Percentiles rank a stretch among this genome's conserved stretches.
These are phyloP conservation scores for Drosophila dunni DNA, from an alignment of 1,140 invertebrate genomes.

Conservation along the genomic window DNA sequence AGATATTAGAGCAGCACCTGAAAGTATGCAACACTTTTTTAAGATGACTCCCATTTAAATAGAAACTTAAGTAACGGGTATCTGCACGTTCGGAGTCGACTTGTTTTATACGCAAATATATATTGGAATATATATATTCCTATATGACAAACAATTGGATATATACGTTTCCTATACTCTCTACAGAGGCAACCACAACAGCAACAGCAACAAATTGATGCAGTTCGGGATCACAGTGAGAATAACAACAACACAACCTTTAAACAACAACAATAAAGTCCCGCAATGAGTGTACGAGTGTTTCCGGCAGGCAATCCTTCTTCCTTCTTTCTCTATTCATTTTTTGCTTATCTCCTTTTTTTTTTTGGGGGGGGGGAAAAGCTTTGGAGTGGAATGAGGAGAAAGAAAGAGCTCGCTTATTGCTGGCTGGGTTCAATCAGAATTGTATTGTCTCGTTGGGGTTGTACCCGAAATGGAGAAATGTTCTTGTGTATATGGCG, in stretches of 20 bases:
- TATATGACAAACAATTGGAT: conserved; percentile 48
- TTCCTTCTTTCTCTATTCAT: conserved; percentile 52
- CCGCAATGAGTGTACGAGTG: conserved; percentile 39
- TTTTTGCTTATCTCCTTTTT: conserved; percentile 6
- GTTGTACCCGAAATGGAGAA: conserved; percentile 5
- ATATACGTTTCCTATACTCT: conserved; percentile 19
- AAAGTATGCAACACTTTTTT: no score
- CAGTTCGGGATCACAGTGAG: conserved; percentile 37
- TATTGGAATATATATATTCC: conserved; percentile 11
- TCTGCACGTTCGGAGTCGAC: no score
- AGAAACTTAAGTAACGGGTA: neutral
- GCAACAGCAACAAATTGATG: conserved; percentile 58
- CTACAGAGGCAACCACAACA: conserved; percentile 19
- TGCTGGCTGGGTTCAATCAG: conserved; percentile 49
- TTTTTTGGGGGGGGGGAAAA: neutral
- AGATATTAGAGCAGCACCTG: no score
- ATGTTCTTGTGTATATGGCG: conserved; percentile 20
- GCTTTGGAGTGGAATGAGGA: neutral
- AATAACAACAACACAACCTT: conserved; percentile 18
- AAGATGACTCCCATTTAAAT: no score
- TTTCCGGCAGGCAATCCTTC: conserved; percentile 51
- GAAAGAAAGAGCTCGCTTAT: conserved; percentile 18
- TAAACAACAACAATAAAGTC: conserved; percentile 40
- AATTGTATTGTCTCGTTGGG: conserved; percentile 48
- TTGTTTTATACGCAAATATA: neutral